A percentile compares a stretch with the other conserved stretches of the same genome.
phyloP scores from a whole-genome alignment of 64 coral and sea anemone species.

The Trachythela sp. region DNA sequence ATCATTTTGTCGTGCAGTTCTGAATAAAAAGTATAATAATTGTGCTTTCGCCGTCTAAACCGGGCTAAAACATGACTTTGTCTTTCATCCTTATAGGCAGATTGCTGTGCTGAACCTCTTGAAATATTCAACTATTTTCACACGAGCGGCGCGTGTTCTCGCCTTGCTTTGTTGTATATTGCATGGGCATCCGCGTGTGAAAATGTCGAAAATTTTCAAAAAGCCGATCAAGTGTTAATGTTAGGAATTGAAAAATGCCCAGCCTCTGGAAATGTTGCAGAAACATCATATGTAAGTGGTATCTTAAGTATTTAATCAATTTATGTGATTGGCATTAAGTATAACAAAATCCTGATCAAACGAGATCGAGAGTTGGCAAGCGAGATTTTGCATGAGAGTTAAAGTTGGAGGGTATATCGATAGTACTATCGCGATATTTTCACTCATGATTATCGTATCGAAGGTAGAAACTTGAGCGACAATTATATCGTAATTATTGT shows the following conservation, averaged over 20 bases:
- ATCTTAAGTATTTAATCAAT: neutral
- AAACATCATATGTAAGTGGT: slow-evolving; percentile 62
- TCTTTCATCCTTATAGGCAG: slow-evolving; percentile 50
- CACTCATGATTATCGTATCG: too few relatives aligned
- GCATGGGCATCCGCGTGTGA: slow-evolving; percentile 74
- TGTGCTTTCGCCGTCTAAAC: too few relatives aligned
- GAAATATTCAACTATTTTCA: slow-evolving; percentile 89
- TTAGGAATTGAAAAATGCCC: slow-evolving; percentile 75
- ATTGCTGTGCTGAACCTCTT: slow-evolving; percentile 68
- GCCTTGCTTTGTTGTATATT: slow-evolving; percentile 66
- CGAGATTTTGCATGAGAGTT: too few relatives aligned
- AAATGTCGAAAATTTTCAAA: slow-evolving; percentile 58
- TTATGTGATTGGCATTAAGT: neutral
- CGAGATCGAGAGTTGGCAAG: neutral
- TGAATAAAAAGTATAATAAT: too few relatives aligned
- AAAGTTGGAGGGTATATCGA: too few relatives aligned
- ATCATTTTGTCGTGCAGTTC: too few relatives aligned
- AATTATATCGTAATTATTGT: too few relatives aligned
- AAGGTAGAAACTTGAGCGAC: too few relatives aligned
- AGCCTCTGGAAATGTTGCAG: slow-evolving; percentile 61
- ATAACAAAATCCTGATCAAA: neutral
- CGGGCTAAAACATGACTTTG: too few relatives aligned
- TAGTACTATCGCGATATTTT: too few relatives aligned
- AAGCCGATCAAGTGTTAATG: slow-evolving; percentile 76
- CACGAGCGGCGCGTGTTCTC: slow-evolving; percentile 62